Evolutionary conservation across 2,797 vertebrate genomes (phyloP), one percentile per base, ranked within the genome.

Genomic region (Pogonophryne albipinna): DNA sequence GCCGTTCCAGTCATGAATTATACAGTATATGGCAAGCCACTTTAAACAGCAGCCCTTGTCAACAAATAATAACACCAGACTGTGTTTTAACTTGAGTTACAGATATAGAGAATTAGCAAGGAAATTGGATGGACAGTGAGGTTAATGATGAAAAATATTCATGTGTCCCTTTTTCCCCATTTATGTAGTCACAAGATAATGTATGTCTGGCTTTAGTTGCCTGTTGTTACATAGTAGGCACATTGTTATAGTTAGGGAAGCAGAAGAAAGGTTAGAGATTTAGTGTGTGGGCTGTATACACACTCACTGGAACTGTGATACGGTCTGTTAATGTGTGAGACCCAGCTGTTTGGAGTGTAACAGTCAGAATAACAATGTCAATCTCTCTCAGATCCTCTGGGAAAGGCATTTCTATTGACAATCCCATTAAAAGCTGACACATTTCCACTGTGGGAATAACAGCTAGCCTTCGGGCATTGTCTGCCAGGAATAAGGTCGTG

Each of bases 11-110:
- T 79, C 91, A 92, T 95, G 91, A 94, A 95, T 95, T 95, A 95
- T 94, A n/a, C n/a, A n/a, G n/a, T n/a, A 94, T 79, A 95, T 94
- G 79, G 17, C 20, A 71, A 89, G 90, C 85, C 88, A 89, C 92
- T 95, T 94, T 94, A 91, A 94, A 93, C 91, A 91, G 93, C 87
- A 86, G 82, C 80, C 72, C 70, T 84, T 85, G 90, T 93, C 93
- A 92, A 93, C 92, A 88, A 88, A 83, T 93, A 92, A 94, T 84
- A 93, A 92, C 90, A 74, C 56, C 76, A 62, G 79, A 80, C 84
- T 84, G 88, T 78, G 86, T 92, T 91, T 82, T 51, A 57, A 71
- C 79, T 55, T 58, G 76, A 90, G 74, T 80, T 83, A 85, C 73
- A 84, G 71, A 71, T 55, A 65, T 14, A 50, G 72, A 61, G 75